Base-by-base conservation (phyloP, 2,797 vertebrate species). In the Poecile montanus region DNA sequence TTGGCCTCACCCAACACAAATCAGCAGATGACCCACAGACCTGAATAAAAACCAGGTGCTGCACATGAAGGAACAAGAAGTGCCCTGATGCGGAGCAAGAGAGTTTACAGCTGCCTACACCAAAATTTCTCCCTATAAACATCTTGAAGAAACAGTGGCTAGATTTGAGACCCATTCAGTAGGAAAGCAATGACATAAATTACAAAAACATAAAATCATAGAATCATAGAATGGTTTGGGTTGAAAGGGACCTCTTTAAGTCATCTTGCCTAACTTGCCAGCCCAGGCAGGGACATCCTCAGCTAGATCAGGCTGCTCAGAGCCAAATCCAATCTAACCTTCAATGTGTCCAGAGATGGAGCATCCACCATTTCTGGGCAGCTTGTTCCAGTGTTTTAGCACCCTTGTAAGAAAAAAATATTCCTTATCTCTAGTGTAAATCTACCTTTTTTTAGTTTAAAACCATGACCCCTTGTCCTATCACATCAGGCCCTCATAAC, bases 221-320 rank as follows among this genome's bases (percentile, higher is more conserved):
- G 34, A 67, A 36, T 32, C 29, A 30, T 25, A 19, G 38, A 63
- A 42, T 38, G 12, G 12, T 45, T 72, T 81, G 65, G 10, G 10
- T 32, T 61, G 32, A 47, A 71, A 80, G 30, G 9, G 36, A 54
- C 3, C 1, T 21, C n/a, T 54, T 65, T 30, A 65, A 32, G 7
- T 26, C 27, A 30, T 44, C 45, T 44, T 20, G 9, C 36, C 34
- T 32, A 75, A 48, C 3, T 6, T 0, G 0, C 3, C 18, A 38
- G 22, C 26, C 11, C 42, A 7, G 10, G 2, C 45, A 79, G 44
- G 38, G 34, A 58, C 34, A 48, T 48, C 22, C 32, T 86, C 34
- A 74, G 8, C 14, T 22, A 36, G 38, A 58, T 3, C 8, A 8
- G 3, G 8, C 36, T 74, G 13, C 50, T 74, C 56, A 74, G 13